phyloP scores from a whole-genome alignment of 2,113 vertebrate species.

The Pedionomus torquatus region DNA sequence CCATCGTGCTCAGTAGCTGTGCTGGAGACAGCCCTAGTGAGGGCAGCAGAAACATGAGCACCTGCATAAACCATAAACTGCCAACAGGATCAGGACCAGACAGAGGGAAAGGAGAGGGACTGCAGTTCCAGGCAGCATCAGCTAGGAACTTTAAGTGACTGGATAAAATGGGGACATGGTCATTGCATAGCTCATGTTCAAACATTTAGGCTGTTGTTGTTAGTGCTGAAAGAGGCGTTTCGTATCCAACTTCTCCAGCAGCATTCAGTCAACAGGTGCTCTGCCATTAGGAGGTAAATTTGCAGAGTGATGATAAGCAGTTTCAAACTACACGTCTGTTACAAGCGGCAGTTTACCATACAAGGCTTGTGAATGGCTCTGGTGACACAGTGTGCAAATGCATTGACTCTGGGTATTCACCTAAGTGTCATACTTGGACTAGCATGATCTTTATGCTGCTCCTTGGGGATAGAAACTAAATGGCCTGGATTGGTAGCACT shows the following conservation, averaged over 20 bases:
- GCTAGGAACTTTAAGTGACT: neutral
- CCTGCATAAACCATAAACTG: neutral
- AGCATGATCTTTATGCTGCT: neutral
- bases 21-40: neutral
- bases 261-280: neutral
- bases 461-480: neutral
- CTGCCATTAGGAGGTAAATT: neutral
- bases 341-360: neutral
- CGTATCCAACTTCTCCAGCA: neutral
- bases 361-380: neutral
- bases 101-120: neutral
- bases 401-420: neutral
- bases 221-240: neutral
- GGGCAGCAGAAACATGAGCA: neutral
- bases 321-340: neutral
- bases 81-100: neutral
- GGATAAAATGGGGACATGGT: neutral
- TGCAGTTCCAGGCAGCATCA: neutral
- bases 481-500: neutral
- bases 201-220: neutral
- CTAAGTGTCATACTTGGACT: neutral
- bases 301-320: neutral
- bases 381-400: neutral
- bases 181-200: fast-evolving
- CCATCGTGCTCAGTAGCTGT: fast-evolving